Evolutionary conservation across 2,113 vertebrate species (phyloP).

Genomic region (Tiliqua scincoides): DNA sequence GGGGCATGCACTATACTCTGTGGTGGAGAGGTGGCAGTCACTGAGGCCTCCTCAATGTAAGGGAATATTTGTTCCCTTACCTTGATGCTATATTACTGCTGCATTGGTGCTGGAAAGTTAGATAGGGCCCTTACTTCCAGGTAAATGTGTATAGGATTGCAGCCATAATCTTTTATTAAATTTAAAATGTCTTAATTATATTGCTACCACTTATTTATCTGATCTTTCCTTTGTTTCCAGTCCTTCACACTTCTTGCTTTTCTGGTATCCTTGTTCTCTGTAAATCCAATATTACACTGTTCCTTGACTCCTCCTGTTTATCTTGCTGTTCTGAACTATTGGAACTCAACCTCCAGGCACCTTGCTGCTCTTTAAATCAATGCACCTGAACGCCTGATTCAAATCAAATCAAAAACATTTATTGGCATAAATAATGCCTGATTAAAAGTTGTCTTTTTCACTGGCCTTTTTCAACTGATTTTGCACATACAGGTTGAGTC

Average conservation of each 20-base stretch:
- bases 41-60: too few species aligned
- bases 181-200: background rate
- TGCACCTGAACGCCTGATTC: background rate
- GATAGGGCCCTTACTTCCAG: too few species aligned
- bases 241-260: background rate
- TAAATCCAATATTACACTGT: background rate
- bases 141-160: too few species aligned
- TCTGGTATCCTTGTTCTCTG: background rate
- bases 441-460: background rate
- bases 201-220: background rate
- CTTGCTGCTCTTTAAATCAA: background rate
- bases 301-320: background rate
- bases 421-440: too few species aligned
- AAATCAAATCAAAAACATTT: too few species aligned
- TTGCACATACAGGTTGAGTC: too few species aligned
- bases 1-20: too few species aligned
- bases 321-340: background rate
- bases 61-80: too few species aligned
- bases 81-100: too few species aligned
- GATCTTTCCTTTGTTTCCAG: background rate
- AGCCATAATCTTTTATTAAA: background rate
- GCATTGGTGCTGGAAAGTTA: too few species aligned
- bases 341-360: background rate
- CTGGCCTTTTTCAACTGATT: background rate
- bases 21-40: too few species aligned